A percentile compares a stretch with the other conserved stretches of the same genome.
These are phyloP conservation scores for Galerucella nymphaeae DNA, from an alignment of 2,888 invertebrate species.

Conservation along the genomic window DNA sequence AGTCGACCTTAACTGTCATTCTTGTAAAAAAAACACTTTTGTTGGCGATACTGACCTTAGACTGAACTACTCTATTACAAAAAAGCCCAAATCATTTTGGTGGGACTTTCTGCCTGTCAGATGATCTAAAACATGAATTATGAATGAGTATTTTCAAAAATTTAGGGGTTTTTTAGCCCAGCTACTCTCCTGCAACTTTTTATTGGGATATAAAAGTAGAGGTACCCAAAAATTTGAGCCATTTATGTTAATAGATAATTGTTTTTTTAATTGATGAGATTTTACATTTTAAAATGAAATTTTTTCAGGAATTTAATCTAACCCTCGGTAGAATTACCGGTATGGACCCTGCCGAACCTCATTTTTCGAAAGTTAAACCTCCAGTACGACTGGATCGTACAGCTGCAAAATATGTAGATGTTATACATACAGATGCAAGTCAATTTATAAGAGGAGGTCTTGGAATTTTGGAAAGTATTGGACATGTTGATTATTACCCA, in stretches of 20 bases:
- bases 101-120: too few relatives aligned
- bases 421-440: constrained; percentile 88
- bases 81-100: too few relatives aligned
- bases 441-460: constrained; percentile 81
- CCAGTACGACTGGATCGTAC: constrained; percentile 85
- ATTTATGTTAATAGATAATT: not conserved
- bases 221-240: too few relatives aligned
- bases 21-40: too few relatives aligned
- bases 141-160: too few relatives aligned
- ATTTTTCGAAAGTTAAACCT: constrained; percentile 84
- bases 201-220: too few relatives aligned
- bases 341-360: constrained; percentile 92
- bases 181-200: too few relatives aligned
- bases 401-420: constrained; percentile 90
- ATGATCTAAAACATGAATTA: too few relatives aligned
- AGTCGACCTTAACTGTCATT: too few relatives aligned
- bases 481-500: constrained; percentile 92
- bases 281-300: constrained; percentile 4
- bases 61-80: too few relatives aligned
- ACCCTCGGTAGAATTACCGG: constrained; percentile 85
- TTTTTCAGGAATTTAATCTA: constrained; percentile 72
- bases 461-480: constrained; percentile 84
- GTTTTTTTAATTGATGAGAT: not conserved
- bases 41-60: too few relatives aligned
- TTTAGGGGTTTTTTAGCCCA: too few relatives aligned